Base-by-base conservation (phyloP, 1,140 invertebrate genomes). In the Drosophila nannoptera region DNA sequence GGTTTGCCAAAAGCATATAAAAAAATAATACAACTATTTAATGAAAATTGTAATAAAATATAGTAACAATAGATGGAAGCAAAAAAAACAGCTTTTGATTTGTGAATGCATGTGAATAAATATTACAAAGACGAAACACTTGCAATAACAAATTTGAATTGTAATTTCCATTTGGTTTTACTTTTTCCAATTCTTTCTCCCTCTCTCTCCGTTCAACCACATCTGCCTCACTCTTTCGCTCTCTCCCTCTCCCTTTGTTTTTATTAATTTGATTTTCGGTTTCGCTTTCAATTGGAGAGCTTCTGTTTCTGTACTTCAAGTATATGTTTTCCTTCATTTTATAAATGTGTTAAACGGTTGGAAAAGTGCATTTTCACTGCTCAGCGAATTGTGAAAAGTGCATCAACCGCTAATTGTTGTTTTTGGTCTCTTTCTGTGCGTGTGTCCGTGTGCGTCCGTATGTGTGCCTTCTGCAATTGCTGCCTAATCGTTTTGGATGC, bases 341-440 rank as follows among this genome's bases (percentile, higher is more conserved):
- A 58, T 69, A 29, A 48, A 69, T 60, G 68, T 54, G 56, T 56
- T 43, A 7, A 56, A 56, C 65, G 59, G 62, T 77, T 78, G 32
- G 52, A 52, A 55, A 81, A 68, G 59, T 64, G 76, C 81, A 87
- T 87, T 87, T 87, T 87, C 78, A 63, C 77, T 87, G 78, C 68
- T 83, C 83, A 87, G 76, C 83, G 67, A 74, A 43, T 76, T 78
- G 83, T 87, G 78, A 87, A 87, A 65, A 88, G 86, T 82, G 86
- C 86, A 87, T 88, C 86, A 87, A 87, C 86, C 86, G 86, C 69
- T 29, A 87, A 87, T 87, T 87, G 75, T 87, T 80, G 38, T 54
- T 64, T 5, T 53, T 22, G 22, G 59, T 49, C n/a, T 58, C 4
- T 40, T 40, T 0, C 6, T 40, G n/a, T 12, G 14, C 40, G n/a